phyloP scores from a whole-genome alignment of 2,888 invertebrate species.

The Amitus sp. region DNA sequence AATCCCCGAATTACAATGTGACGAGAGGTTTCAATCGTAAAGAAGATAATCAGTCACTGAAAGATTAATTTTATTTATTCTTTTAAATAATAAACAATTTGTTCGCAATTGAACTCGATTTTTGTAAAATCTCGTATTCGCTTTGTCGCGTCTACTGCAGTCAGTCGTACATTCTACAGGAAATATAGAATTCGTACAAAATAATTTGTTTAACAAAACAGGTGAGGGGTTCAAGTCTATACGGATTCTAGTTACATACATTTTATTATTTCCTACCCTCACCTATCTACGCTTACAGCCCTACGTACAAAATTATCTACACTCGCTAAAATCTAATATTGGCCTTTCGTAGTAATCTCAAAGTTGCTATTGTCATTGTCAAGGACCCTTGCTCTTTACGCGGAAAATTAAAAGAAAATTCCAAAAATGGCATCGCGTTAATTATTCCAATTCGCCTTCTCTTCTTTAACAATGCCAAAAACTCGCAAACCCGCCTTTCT shows the following conservation, averaged over 20 bases:
- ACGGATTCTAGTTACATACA: conserved; percentile 25
- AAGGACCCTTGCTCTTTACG: conserved; percentile 21
- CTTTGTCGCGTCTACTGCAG: conserved; percentile 36
- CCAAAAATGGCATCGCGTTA: too few relatives aligned
- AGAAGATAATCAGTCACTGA: background rate
- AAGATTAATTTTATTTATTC: conserved; percentile 48
- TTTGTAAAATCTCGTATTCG: conserved; percentile 18
- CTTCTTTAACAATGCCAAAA: too few relatives aligned
- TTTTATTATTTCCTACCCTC: conserved; percentile 3
- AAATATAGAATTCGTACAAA: conserved; percentile 64
- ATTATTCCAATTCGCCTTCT: too few relatives aligned
- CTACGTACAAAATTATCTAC: conserved; percentile 56
- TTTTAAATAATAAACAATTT: conserved; percentile 60
- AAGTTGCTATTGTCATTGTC: conserved; percentile 30
- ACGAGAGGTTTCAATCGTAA: too few relatives aligned
- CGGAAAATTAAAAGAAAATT: too few relatives aligned
- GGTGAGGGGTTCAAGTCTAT: conserved; percentile 51
- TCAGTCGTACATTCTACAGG: conserved; percentile 59
- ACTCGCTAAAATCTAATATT: conserved; percentile 56
- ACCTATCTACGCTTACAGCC: conserved; percentile 30
- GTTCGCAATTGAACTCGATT: conserved; percentile 26
- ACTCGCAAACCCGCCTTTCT: too few relatives aligned
- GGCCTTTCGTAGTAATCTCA: conserved; percentile 48
- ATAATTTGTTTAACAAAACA: conserved; percentile 57
- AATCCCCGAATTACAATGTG: too few relatives aligned